Conservation (phyloP, 2,797 vertebrate genomes). For the Scarus forsteni region DNA sequence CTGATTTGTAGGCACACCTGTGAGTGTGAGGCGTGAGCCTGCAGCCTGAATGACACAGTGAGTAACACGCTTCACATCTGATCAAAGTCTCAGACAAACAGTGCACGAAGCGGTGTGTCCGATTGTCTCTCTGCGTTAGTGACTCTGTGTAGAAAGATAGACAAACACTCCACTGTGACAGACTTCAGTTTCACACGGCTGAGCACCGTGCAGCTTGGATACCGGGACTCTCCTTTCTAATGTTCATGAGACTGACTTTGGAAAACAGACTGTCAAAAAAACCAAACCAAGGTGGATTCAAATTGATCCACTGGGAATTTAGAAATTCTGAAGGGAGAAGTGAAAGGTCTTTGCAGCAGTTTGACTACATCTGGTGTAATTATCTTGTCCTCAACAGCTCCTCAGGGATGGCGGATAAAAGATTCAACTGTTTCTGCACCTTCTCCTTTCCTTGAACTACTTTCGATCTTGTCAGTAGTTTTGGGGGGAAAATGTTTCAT, state of each 20-base stretch:
- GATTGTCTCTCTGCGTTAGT: slow-evolving; percentile 9
- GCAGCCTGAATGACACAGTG: slow-evolving; percentile 23
- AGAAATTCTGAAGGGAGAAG: slow-evolving; percentile 30
- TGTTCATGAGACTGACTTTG: slow-evolving; percentile 41
- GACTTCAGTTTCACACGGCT: slow-evolving; percentile 55
- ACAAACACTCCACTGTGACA: slow-evolving; percentile 47
- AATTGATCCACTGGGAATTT: slow-evolving; percentile 39
- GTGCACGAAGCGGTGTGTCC: slow-evolving; percentile 6
- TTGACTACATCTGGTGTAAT: slow-evolving; percentile 58
- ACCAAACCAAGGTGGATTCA: slow-evolving; percentile 41
- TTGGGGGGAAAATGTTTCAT: slow-evolving; percentile 43
- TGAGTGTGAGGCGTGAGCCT: slow-evolving; percentile 26
- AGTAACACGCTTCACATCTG: slow-evolving; percentile 31
- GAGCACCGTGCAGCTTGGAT: slow-evolving; percentile 29
- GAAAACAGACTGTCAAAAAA: slow-evolving; percentile 48
- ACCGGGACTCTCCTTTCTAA: slow-evolving; percentile 40
- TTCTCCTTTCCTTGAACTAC: slow-evolving; percentile 52
- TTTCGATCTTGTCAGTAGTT: slow-evolving; percentile 59
- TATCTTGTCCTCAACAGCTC: slow-evolving; percentile 57
- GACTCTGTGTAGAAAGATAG: slow-evolving; percentile 27
- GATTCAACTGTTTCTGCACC: slow-evolving; percentile 48
- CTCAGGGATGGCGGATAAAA: slow-evolving; percentile 50
- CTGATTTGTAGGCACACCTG: slow-evolving; percentile 37
- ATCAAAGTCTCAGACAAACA: slow-evolving; percentile 45
- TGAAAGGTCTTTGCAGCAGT: slow-evolving; percentile 40